Evolutionary conservation across 2,113 vertebrate species (phyloP).

Genomic region (Lucifuga dentata): DNA sequence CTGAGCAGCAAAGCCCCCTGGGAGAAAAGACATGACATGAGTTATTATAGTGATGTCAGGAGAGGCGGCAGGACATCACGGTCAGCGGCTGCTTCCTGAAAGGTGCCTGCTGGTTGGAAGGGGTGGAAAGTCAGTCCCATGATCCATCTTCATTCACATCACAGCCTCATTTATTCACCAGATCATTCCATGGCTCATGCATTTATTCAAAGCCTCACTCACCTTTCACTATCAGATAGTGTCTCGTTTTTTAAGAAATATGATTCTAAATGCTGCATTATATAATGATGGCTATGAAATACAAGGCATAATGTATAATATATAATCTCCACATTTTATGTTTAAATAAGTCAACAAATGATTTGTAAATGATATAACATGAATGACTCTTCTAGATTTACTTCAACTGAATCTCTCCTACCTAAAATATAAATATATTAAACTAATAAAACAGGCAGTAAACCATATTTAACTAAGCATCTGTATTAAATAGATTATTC

Average conservation of each 20-base stretch:
- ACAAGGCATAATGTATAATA: too few relatives aligned
- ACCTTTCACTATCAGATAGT: not conserved
- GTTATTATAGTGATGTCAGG: conserved; percentile 19
- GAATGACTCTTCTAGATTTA: too few relatives aligned
- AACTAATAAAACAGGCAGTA: too few relatives aligned
- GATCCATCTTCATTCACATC: conserved; percentile 9
- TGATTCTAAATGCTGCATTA: too few relatives aligned
- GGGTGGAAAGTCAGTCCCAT: not conserved
- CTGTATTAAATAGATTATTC: not conserved
- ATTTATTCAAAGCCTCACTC: not conserved
- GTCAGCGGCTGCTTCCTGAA: conserved; percentile 23
- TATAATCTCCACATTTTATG: too few relatives aligned
- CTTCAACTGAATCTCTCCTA: too few relatives aligned
- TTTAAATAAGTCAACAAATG: too few relatives aligned
- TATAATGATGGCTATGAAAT: too few relatives aligned
- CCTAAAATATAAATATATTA: too few relatives aligned
- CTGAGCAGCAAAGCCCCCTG: conserved; percentile 59
- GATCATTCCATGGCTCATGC: conserved; percentile 2
- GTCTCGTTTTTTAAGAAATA: too few relatives aligned
- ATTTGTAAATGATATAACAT: too few relatives aligned
- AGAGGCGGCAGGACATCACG: conserved; percentile 26
- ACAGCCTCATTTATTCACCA: conserved; percentile 15
- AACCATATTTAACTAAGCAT: too few relatives aligned
- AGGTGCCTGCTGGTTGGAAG: conserved; percentile 9
- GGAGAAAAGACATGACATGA: conserved; percentile 43